These are phyloP conservation scores for Dinocampus coccinellae DNA, from an alignment of 2,888 invertebrate genomes.

Conservation along the genomic window DNA sequence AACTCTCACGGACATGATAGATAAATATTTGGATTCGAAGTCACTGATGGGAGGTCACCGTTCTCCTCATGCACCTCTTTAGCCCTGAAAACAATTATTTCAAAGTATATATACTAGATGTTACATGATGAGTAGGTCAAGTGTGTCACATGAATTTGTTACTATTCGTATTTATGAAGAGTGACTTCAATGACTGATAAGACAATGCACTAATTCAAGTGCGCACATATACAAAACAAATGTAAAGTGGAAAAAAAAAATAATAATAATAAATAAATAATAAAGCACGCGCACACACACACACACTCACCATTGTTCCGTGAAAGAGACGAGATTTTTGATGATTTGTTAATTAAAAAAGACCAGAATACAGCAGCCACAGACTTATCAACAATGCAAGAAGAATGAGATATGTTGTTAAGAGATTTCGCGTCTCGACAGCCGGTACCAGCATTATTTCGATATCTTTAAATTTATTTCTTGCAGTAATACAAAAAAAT, in stretches of 20 bases:
- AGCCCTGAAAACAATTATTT: slow-evolving; percentile 5
- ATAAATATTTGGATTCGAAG: neutral
- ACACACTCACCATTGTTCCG: slow-evolving; percentile 52
- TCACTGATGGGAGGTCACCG: neutral
- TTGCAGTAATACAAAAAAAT: too few species aligned
- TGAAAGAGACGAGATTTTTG: slow-evolving; percentile 32
- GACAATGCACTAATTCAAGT: slow-evolving; percentile 1
- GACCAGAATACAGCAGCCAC: slow-evolving; percentile 78
- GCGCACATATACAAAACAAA: neutral
- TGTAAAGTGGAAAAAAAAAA: slow-evolving; percentile 2
- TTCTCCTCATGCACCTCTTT: neutral
- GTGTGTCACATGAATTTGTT: neutral
- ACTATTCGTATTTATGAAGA: neutral
- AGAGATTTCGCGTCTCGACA: slow-evolving; percentile 76
- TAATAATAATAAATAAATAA: neutral
- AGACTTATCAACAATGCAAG: slow-evolving; percentile 76
- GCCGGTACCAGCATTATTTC: slow-evolving; percentile 54
- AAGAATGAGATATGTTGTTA: slow-evolving; percentile 80
- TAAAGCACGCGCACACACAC: neutral
- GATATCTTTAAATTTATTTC: neutral
- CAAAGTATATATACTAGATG: neutral
- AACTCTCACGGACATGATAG: neutral
- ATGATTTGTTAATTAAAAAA: slow-evolving; percentile 62
- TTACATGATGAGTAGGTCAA: neutral
- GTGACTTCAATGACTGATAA: slow-evolving; percentile 27